Base-by-base conservation (phyloP, 2,888 invertebrate species). In the Smittia aterrima region DNA sequence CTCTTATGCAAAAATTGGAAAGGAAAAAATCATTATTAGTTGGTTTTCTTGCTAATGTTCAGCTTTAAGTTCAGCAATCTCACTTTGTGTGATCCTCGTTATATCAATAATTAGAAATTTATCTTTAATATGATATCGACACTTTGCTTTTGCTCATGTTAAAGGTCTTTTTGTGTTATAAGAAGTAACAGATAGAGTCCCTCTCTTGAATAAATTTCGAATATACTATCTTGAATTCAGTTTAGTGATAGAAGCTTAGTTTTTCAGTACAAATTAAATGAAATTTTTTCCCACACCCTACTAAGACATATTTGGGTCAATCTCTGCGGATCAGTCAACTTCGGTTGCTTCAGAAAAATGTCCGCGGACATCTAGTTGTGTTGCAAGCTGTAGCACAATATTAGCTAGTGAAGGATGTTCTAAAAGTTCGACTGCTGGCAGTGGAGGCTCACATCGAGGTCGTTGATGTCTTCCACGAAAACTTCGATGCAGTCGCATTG, bases 401-500 rank as follows among this genome's bases (percentile, higher is more conserved):
- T 90, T 89, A 76, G 90, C 88, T 66, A 97, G 86, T 54, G 89
- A 86, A 4, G 93, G 91, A 80, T 95, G 92, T 78, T 94, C 94
- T 75, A 95, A 85, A 13, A 97, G 85, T 77, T 96, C 96, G 67
- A 89, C 88, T 78, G 94, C 93, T 24, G 96, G 95, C 77, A 97
- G 84, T 22, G 90, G 87, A 38, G 96, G 96, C 79, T 93, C 92
- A 78, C 92, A 91, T 66, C 92, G 88, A 13, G 96, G 94, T 79
- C 93, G 89, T 83, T 92, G 93, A 79, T 91, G 90, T n/a, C 92
- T 89, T 76, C 92, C 90, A 79, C 94, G 87, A 82, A 90, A 91
- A 75, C 91, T 90, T 77, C 95, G 89, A 84, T 98, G 97, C 80
- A 95, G 86, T 78, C 93, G 90, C 77, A 97, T 85, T 68, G 93